Conservation (phyloP, 2,888 invertebrate genomes). For the Noctua janthe region DNA sequence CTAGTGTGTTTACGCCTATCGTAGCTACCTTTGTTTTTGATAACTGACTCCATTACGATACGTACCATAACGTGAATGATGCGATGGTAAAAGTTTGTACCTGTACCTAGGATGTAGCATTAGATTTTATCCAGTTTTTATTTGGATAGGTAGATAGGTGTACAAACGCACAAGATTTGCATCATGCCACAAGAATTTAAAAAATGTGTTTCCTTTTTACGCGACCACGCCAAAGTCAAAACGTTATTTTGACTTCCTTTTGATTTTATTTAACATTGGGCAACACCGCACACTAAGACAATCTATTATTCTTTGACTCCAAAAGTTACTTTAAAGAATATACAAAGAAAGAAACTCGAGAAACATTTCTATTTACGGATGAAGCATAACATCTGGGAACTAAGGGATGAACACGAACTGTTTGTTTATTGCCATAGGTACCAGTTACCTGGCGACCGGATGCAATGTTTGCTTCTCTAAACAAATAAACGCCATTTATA, state of each 20-base stretch:
- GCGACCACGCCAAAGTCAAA: neutral
- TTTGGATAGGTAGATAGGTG: neutral
- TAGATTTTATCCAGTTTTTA: neutral
- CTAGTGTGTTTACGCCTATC: slow-evolving; percentile 22
- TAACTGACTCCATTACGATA: neutral
- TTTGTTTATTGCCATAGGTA: slow-evolving; percentile 72
- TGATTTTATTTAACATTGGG: neutral
- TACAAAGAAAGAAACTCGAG: slow-evolving; percentile 28
- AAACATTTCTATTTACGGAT: slow-evolving; percentile 56
- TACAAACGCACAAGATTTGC: neutral
- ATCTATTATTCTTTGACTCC: slow-evolving; percentile 17
- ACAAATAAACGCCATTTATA: slow-evolving; percentile 31
- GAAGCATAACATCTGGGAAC: slow-evolving; percentile 48
- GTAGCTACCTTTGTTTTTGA: neutral
- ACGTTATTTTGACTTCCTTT: neutral
- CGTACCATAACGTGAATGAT: neutral
- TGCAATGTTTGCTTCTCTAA: slow-evolving; percentile 69
- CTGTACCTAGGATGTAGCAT: neutral
- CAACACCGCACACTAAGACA: neutral
- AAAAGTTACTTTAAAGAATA: slow-evolving; percentile 31
- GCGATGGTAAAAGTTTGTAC: neutral
- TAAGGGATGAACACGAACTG: slow-evolving; percentile 53
- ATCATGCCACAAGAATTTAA: neutral
- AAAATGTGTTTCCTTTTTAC: neutral
- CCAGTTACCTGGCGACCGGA: slow-evolving; percentile 80